Base-by-base conservation (phyloP, 2,797 vertebrate genomes). In the Acipenser ruthenus region DNA sequence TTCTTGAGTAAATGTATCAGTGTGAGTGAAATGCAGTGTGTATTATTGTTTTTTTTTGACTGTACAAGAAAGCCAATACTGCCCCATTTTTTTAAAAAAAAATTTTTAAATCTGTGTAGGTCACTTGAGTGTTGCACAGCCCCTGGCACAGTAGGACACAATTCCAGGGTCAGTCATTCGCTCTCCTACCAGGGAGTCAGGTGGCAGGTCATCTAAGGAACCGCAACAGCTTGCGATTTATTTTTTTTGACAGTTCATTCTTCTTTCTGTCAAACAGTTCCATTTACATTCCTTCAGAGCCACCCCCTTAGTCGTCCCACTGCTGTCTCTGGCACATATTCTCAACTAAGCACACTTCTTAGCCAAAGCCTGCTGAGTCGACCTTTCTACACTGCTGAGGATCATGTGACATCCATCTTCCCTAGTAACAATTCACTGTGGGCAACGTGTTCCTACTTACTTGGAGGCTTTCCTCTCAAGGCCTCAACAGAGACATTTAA, bases 241-340 rank as follows among this genome's bases (percentile, higher is more conserved):
- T 94, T 92, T 89, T 84, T 75, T 75, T 82, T 91, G 93, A 95
- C 93, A 95, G 89, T 90, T 87, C 93, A 95, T 97, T 94, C 89
- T 88, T 97, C 94, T 95, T 95, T 89, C 93, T 97, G 95, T 94
- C 94, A 95, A 84, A 79, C 85, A 79, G 86, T 82, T 87, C 79
- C 84, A 79, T 80, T 69, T 84, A 82, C 81, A 11, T 86, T 88
- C 81, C 81, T 88, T 88, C 89, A 80, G 82, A 87, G 82, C 77
- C 85, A 86, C 86, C 89, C 87, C 86, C 85, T 87, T 78, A 80
- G 81, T 87, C 83, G 83, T 82, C 88, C 84, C 85, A 87, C 84
- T 84, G 83, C 89, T 90, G 89, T 86, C 88, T 91, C 90, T 95
- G 93, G 93, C 93, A 94, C 88, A 70, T 71, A 77, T 87, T 88